phyloP scores from a whole-genome alignment of 2,888 invertebrate genomes.

The Amaurobius ferox region DNA sequence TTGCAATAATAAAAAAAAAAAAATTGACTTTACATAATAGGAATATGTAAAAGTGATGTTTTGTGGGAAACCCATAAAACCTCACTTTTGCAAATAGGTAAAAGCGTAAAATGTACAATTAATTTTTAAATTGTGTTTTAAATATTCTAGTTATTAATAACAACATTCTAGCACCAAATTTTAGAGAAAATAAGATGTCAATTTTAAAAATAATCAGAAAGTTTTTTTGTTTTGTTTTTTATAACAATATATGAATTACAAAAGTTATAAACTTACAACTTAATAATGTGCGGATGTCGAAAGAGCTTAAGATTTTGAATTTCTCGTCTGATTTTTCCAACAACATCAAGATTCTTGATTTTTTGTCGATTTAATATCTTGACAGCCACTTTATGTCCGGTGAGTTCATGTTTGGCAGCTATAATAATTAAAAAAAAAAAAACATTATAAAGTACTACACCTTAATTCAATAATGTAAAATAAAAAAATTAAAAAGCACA shows the following conservation, averaged over 20 bases:
- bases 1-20: no score
- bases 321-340: conserved; percentile 98
- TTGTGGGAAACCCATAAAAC: no score
- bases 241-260: not conserved
- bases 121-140: no score
- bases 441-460: not conserved
- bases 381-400: conserved; percentile 98
- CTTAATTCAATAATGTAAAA: not conserved
- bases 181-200: no score
- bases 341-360: conserved; percentile 99
- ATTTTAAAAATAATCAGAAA: no score
- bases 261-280: conserved; percentile 84
- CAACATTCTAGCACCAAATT: no score
- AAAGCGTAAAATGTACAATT: no score
- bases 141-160: no score
- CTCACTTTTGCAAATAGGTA: no score
- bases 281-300: conserved; percentile 99
- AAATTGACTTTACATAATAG: no score
- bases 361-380: conserved; percentile 99
- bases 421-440: conserved; percentile 74
- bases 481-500: not conserved
- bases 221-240: no score
- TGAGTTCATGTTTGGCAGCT: conserved; percentile 97
- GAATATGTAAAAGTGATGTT: no score
- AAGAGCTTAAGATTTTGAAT: conserved; percentile 99